Evolutionary conservation across 2,113 vertebrate species (phyloP), one percentile per base, ranked within the genome.

Genomic region (Panthera leo): DNA sequence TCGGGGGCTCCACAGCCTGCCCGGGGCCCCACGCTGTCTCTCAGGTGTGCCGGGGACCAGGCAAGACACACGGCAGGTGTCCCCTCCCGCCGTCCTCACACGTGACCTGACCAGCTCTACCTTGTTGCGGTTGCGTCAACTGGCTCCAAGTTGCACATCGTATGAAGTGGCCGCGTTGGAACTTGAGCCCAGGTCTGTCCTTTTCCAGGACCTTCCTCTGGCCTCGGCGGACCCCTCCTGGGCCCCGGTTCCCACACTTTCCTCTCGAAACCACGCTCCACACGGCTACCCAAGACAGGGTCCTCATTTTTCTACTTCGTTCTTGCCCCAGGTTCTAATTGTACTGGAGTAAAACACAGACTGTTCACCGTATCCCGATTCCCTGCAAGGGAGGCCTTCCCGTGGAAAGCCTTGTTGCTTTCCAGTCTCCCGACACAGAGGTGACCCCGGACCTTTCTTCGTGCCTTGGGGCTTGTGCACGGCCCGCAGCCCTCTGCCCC

Each of bases 121-220:
- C 80, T 58, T 18, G 21, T 31, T 11, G 31, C 25, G 8, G 48
- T 34, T 65, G 2, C 13, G 0, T 2, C 4, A 19, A 6, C 12
- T 29, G 1, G 0, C 45, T 65, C n/a, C 10, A 1, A 14, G n/a
- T 31, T 2, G 0, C 6, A 0, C 2, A 1, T 42, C 75, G 68
- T 13, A 1, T 12, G 8, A 34, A n/a, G 1, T 15, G 92, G 55
- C 75, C n/a, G 82, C 4, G 5, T 4, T 7, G 7, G 65, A 14
- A 16, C 36, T 18, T 14, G 65, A 55, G 19, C 68, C 45, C 31
- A 27, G 14, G 18, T 39, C 36, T 55, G 10, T 18, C 9, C 61
- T 31, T 2, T 5, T 75, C 58, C 34, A 36, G 4, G 13, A 34
- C 36, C 48, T 51, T 31, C 7, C 10, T 68, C 55, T 45, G 7